phyloP scores from a whole-genome alignment of 1,140 invertebrate species.

The Charaxes varanes region DNA sequence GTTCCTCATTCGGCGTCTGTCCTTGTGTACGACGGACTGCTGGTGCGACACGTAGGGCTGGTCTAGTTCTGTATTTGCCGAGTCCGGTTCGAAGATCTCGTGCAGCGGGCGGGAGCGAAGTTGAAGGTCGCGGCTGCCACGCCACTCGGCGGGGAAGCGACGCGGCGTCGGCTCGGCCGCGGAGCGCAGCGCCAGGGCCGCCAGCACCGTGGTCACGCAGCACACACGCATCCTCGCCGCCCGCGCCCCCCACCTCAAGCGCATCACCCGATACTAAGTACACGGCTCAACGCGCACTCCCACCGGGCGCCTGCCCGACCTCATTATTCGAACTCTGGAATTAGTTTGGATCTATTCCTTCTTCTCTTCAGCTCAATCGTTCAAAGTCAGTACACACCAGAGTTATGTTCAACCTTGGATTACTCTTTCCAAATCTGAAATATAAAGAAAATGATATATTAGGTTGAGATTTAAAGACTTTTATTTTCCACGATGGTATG shows the following conservation, averaged over 20 bases:
- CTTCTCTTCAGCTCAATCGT: conserved; percentile 30
- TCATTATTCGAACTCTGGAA: conserved; percentile 50
- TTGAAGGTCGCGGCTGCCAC: conserved; percentile 39
- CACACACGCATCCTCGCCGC: conserved; percentile 54
- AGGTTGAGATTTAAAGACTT: too few relatives aligned
- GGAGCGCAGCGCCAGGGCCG: conserved; percentile 56
- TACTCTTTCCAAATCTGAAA: too few relatives aligned
- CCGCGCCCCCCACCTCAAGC: conserved; percentile 45
- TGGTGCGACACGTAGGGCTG: conserved; percentile 25
- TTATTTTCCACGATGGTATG: too few relatives aligned
- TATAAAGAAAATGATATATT: too few relatives aligned
- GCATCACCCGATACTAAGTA: conserved; percentile 58
- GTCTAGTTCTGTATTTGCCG: conserved; percentile 21
- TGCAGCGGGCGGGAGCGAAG: conserved; percentile 46
- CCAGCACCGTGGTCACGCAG: conserved; percentile 52
- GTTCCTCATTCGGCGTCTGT: conserved; percentile 43
- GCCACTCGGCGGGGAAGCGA: conserved; percentile 50
- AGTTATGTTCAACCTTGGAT: too few relatives aligned
- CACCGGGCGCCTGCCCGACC: conserved; percentile 56
- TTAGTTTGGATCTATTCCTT: conserved; percentile 21
- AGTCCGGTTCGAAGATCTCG: conserved; percentile 47
- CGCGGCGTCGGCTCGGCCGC: conserved; percentile 50
- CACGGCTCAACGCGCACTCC: conserved; percentile 37
- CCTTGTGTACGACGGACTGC: conserved; percentile 35
- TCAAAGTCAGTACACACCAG: too few relatives aligned